These are phyloP conservation scores for Epizoanthus stellaris DNA, from an alignment of 92 coral and sea anemone genomes.

Conservation along the genomic window DNA sequence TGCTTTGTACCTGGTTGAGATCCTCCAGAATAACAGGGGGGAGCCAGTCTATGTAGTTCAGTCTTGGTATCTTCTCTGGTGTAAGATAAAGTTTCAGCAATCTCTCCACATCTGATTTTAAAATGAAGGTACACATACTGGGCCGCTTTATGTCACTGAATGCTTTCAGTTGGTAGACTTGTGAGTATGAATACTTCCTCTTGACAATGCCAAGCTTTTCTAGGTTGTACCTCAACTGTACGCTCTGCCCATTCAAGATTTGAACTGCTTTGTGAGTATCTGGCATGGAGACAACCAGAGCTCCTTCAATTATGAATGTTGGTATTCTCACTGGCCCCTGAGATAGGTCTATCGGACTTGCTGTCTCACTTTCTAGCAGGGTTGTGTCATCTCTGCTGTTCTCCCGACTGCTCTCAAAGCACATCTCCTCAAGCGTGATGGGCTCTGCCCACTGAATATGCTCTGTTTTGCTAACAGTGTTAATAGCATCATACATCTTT, in stretches of 20 bases:
- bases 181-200: conserved; percentile 74
- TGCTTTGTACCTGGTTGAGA: conserved; percentile 26
- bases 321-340: conserved; percentile 59
- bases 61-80: conserved; percentile 58
- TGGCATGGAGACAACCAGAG: conserved; percentile 82
- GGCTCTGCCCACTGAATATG: conserved; percentile 73
- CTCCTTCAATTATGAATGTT: conserved; percentile 64
- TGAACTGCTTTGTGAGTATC: conserved; percentile 88
- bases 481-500: conserved; percentile 66
- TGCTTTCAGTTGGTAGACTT: conserved; percentile 75
- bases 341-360: background rate
- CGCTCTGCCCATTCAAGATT: conserved; percentile 85
- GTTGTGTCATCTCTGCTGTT: conserved; percentile 4
- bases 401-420: conserved; percentile 8
- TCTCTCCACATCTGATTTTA: conserved; percentile 73
- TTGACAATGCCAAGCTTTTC: conserved; percentile 77
- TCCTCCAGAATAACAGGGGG: conserved; percentile 63
- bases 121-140: conserved; percentile 82
- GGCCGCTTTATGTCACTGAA: conserved; percentile 78
- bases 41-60: conserved; percentile 73
- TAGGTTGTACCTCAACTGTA: conserved; percentile 79
- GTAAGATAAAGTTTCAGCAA: conserved; percentile 73
- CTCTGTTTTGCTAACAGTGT: conserved; percentile 59
- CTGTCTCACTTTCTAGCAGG: background rate
- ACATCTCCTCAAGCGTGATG: conserved; percentile 58